Conservation (phyloP, 1,140 invertebrate species). For the Gonioctena quinquepunctata region DNA sequence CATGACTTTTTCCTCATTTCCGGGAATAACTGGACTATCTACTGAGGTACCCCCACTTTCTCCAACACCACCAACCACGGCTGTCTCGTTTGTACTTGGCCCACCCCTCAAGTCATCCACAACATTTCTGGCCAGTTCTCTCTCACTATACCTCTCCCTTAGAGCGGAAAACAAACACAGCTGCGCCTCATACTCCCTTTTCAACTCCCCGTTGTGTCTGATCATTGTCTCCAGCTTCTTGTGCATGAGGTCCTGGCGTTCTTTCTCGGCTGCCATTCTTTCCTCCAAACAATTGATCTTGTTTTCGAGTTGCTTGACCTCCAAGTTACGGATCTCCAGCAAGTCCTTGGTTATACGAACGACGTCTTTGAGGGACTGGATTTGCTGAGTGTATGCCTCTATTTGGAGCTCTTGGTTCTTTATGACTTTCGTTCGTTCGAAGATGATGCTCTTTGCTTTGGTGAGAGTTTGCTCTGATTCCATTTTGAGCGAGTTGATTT, state of each 20-base stretch:
- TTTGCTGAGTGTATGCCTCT: slow-evolving; percentile 69
- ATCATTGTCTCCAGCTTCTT: slow-evolving; percentile 71
- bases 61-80: neutral
- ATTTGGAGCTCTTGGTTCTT: slow-evolving; percentile 77
- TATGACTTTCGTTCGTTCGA: slow-evolving; percentile 70
- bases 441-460: slow-evolving; percentile 67
- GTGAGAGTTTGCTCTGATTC: slow-evolving; percentile 61
- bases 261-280: slow-evolving; percentile 70
- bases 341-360: slow-evolving; percentile 76
- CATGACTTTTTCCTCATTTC: too few species aligned
- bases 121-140: slow-evolving; percentile 43
- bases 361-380: slow-evolving; percentile 75
- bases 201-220: slow-evolving; percentile 71
- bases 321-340: slow-evolving; percentile 74
- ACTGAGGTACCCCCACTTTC: neutral
- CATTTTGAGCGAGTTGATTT: slow-evolving; percentile 52
- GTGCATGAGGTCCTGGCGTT: slow-evolving; percentile 68
- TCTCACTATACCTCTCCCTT: slow-evolving; percentile 47
- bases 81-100: too few species aligned
- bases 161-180: slow-evolving; percentile 66
- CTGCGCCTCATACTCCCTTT: slow-evolving; percentile 76
- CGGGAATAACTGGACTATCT: too few species aligned
- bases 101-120: slow-evolving; percentile 27
- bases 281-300: slow-evolving; percentile 71
- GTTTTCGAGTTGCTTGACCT: slow-evolving; percentile 74